Conservation (phyloP, 2,113 vertebrate genomes). For the Anser cygnoides region DNA sequence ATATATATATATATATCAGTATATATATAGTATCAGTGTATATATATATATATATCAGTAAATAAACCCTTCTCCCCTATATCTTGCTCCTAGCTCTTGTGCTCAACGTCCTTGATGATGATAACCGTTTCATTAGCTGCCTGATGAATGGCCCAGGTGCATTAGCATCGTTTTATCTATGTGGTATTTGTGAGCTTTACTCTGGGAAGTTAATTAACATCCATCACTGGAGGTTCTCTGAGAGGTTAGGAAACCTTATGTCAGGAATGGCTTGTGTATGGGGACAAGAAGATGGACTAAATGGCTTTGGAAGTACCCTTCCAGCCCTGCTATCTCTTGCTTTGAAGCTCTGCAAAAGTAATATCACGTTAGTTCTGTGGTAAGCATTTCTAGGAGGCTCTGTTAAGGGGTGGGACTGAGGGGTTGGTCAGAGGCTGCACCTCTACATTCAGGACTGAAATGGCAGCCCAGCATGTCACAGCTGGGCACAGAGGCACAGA, state of each 20-base stretch:
- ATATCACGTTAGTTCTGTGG: background rate
- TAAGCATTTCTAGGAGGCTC: background rate
- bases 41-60: background rate
- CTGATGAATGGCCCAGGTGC: background rate
- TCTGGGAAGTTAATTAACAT: background rate
- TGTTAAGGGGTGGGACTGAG: background rate
- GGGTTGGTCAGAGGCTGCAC: background rate
- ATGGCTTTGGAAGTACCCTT: background rate
- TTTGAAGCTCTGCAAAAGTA: background rate
- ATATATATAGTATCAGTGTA: no score
- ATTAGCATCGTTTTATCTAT: background rate
- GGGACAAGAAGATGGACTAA: background rate
- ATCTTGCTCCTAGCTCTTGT: background rate
- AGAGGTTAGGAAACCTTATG: background rate
- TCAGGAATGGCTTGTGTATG: background rate
- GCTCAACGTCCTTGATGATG: background rate
- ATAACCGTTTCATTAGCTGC: conserved; percentile 25
- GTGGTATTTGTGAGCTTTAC: background rate
- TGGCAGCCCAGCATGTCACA: background rate
- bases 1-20: no score
- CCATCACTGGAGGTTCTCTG: background rate
- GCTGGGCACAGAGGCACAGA: background rate
- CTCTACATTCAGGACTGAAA: background rate
- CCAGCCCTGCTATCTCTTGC: background rate
- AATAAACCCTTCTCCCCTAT: background rate